A percentile compares a stretch with the other conserved stretches of the same genome.
These are phyloP conservation scores for Criorhina ranunculi DNA, from an alignment of 2,888 invertebrate genomes.

Conservation along the genomic window DNA sequence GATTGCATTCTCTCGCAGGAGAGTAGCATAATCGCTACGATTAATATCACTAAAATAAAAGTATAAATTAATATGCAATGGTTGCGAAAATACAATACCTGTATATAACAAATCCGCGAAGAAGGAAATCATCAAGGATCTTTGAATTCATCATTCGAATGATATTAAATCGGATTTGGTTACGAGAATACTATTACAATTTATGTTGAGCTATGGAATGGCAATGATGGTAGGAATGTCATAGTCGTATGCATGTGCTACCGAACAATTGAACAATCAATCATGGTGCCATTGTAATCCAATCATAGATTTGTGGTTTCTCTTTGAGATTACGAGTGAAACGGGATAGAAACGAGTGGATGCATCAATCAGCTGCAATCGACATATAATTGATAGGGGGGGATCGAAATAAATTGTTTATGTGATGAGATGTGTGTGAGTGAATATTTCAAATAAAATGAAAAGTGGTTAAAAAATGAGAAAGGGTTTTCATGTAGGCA, in stretches of 20 bases:
- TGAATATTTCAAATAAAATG: slow-evolving; percentile 1
- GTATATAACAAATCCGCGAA: slow-evolving; percentile 17
- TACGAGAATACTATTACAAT: slow-evolving; percentile 7
- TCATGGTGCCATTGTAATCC: slow-evolving; percentile 72
- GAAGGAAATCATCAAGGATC: slow-evolving; percentile 37
- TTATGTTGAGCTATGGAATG: slow-evolving; percentile 10
- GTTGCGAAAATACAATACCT: slow-evolving; percentile 22
- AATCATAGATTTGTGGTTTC: slow-evolving; percentile 73
- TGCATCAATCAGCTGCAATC: slow-evolving; percentile 66
- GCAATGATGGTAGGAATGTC: not conserved
- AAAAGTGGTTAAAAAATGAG: too few species aligned
- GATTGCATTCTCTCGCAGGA: slow-evolving; percentile 52
- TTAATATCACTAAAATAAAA: slow-evolving; percentile 63
- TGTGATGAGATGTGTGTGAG: too few species aligned
- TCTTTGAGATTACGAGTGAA: slow-evolving; percentile 46
- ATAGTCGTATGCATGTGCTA: slow-evolving; percentile 56
- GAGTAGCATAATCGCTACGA: slow-evolving; percentile 59
- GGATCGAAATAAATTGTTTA: slow-evolving; percentile 41
- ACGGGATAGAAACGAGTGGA: slow-evolving; percentile 24
- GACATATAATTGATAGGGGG: slow-evolving; percentile 59
- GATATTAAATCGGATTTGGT: slow-evolving; percentile 50
- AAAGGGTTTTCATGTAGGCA: too few species aligned
- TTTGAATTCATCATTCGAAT: slow-evolving; percentile 42
- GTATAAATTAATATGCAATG: slow-evolving; percentile 53
- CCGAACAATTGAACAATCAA: slow-evolving; percentile 63